Conservation (phyloP, 2,888 invertebrate genomes). For the Quadroppia sp. region DNA sequence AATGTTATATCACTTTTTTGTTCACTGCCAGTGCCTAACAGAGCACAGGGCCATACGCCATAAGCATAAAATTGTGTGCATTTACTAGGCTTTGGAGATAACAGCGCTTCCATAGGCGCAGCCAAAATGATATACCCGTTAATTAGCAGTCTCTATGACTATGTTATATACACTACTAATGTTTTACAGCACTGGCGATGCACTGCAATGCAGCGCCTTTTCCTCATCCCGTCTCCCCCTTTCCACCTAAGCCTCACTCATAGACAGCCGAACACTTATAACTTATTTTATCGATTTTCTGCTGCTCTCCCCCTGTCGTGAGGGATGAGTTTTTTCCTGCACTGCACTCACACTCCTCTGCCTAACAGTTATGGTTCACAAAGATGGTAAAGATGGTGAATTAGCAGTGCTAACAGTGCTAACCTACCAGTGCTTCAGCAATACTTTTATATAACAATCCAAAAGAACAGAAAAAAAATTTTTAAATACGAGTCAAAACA, state of each 20-base stretch:
- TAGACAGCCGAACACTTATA: slow-evolving; percentile 20
- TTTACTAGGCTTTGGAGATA: slow-evolving; percentile 24
- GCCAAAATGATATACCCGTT: slow-evolving; percentile 34
- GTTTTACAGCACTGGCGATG: background rate
- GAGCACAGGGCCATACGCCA: background rate
- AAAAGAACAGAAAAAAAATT: background rate
- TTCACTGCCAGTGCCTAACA: no score
- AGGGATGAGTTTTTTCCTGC: slow-evolving; percentile 27
- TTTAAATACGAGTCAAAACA: background rate
- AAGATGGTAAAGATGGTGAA: slow-evolving; percentile 28
- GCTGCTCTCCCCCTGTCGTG: background rate
- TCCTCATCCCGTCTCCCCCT: background rate
- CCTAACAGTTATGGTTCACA: background rate
- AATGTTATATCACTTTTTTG: slow-evolving; percentile 16
- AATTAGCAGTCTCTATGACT: slow-evolving; percentile 30
- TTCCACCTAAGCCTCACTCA: slow-evolving; percentile 21
- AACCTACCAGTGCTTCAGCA: background rate
- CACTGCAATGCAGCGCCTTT: slow-evolving; percentile 31
- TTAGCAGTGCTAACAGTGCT: slow-evolving; percentile 5
- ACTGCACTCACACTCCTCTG: slow-evolving; percentile 13
- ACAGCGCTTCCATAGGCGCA: slow-evolving; percentile 15
- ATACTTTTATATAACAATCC: background rate
- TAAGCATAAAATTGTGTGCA: slow-evolving; percentile 25
- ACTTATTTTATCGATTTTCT: slow-evolving; percentile 30
- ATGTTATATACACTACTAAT: slow-evolving; percentile 21